These are phyloP conservation scores for Eristalis pertinax DNA, from an alignment of 2,888 invertebrate genomes.

Conservation along the genomic window DNA sequence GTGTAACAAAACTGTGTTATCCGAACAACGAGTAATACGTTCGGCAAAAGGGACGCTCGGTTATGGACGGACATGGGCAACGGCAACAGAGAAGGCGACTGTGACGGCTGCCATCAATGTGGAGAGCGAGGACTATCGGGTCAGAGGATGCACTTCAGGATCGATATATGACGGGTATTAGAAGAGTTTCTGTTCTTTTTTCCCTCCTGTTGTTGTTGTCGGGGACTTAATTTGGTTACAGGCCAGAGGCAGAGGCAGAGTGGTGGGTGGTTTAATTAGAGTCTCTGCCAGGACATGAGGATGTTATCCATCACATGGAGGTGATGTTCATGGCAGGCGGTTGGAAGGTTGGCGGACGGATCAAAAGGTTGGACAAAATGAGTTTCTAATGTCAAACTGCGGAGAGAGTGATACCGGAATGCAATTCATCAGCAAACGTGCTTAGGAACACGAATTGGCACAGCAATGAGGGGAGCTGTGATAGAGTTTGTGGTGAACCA, in stretches of 20 bases:
- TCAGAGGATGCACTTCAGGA: constrained; percentile 25
- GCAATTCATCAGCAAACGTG: background rate
- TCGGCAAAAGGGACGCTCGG: constrained; percentile 4
- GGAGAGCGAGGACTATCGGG: constrained; percentile 14
- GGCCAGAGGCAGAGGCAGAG: too few species aligned
- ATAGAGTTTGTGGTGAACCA: background rate
- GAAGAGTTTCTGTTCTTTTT: background rate
- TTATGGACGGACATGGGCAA: background rate
- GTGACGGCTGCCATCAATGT: background rate
- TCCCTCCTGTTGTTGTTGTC: background rate
- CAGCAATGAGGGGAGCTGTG: background rate
- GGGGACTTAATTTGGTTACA: background rate
- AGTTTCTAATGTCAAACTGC: background rate
- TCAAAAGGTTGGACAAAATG: too few species aligned
- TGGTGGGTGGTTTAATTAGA: background rate
- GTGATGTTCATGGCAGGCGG: too few species aligned
- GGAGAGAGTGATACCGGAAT: background rate
- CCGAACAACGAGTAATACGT: constrained; percentile 49
- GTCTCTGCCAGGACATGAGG: background rate
- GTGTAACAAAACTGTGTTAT: constrained; percentile 70
- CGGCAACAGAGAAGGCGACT: too few species aligned
- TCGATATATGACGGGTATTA: constrained; percentile 28
- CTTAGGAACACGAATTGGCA: too few species aligned
- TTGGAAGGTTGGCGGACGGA: too few species aligned
- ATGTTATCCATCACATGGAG: background rate